phyloP scores from a whole-genome alignment of 2,797 vertebrate species.

The Mormyrops attenuatus region DNA sequence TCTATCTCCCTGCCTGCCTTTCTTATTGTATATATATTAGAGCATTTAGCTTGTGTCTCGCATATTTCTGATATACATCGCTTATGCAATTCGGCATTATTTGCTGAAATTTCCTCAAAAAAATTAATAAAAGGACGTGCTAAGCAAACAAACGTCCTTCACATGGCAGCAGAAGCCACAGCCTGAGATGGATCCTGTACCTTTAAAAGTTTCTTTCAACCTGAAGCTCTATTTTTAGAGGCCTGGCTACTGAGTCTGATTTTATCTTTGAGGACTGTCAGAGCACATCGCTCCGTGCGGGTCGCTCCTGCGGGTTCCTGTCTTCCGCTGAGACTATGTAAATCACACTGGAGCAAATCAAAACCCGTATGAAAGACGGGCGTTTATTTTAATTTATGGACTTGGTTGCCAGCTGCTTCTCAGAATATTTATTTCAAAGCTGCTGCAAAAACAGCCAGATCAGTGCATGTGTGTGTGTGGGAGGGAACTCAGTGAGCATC shows the following conservation, averaged over 20 bases:
- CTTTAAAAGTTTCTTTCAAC: constrained; percentile 28
- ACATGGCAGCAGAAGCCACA: background rate
- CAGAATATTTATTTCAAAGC: constrained; percentile 9
- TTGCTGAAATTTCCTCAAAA: constrained; percentile 18
- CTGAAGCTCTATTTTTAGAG: constrained; percentile 37
- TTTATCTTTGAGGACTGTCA: constrained; percentile 39
- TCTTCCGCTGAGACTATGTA: background rate
- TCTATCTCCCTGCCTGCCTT: background rate
- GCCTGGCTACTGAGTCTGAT: constrained; percentile 33
- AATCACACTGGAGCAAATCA: background rate
- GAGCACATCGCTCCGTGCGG: constrained; percentile 12
- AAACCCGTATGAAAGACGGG: constrained; percentile 9
- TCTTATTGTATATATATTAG: constrained; percentile 8
- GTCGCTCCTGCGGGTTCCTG: background rate
- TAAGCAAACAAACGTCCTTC: constrained; percentile 23
- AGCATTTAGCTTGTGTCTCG: constrained; percentile 20
- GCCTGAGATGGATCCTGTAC: constrained; percentile 20
- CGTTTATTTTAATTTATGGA: constrained; percentile 14
- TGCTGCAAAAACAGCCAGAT: background rate
- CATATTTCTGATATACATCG: constrained; percentile 17
- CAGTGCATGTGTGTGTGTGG: background rate
- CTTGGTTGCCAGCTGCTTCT: background rate
- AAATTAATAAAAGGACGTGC: background rate
- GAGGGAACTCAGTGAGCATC: background rate
- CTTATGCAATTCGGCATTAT: constrained; percentile 31